A percentile compares a stretch with the other conserved stretches of the same genome.
phyloP scores from a whole-genome alignment of 2,888 invertebrate species.

The Dioctria rufipes region DNA sequence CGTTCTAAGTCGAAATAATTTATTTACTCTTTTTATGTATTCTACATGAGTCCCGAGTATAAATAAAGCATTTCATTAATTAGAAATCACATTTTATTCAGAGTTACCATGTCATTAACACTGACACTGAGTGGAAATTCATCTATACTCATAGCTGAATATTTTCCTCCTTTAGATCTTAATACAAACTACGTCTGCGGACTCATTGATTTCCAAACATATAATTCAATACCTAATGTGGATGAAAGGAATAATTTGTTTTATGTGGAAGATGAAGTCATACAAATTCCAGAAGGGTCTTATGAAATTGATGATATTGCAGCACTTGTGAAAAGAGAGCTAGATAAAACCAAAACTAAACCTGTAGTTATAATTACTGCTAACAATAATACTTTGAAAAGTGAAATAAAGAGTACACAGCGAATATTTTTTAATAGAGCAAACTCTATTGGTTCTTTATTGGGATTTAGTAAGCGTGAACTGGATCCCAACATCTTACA shows the following conservation, averaged over 20 bases:
- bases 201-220: not conserved
- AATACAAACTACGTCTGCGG: no score
- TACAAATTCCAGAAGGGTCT: slow-evolving; percentile 63
- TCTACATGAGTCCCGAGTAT: not conserved
- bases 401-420: slow-evolving; percentile 27
- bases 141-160: no score
- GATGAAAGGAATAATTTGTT: slow-evolving; percentile 65
- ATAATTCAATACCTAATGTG: slow-evolving; percentile 63
- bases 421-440: slow-evolving; percentile 35
- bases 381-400: slow-evolving; percentile 42
- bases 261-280: slow-evolving; percentile 59
- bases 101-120: slow-evolving; percentile 60
- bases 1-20: no score
- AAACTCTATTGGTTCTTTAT: slow-evolving; percentile 35
- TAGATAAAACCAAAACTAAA: slow-evolving; percentile 9
- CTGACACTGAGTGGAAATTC: no score
- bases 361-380: slow-evolving; percentile 29
- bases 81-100: not conserved
- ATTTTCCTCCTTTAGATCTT: no score
- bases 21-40: no score
- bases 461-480: slow-evolving; percentile 25
- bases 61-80: not conserved
- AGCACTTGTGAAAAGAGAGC: not conserved
- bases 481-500: slow-evolving; percentile 28
- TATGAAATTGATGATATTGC: slow-evolving; percentile 65